phyloP scores from a whole-genome alignment of 2,113 vertebrate genomes.

The Empidonax traillii region DNA sequence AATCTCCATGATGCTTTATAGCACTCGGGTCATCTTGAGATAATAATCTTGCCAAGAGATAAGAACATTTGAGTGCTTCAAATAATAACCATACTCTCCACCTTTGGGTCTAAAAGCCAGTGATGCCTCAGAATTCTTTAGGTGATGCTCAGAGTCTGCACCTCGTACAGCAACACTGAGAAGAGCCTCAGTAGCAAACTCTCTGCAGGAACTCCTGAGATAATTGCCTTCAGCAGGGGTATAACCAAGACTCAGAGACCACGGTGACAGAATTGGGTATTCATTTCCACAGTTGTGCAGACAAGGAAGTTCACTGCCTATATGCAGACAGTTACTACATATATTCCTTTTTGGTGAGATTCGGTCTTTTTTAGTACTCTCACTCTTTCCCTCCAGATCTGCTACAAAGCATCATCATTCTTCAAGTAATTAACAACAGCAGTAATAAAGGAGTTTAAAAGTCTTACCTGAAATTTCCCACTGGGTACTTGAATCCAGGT shows the following conservation, averaged over 20 bases:
- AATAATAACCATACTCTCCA: fast-evolving
- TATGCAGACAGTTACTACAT: fast-evolving
- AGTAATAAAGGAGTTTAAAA: background rate
- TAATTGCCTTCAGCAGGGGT: background rate
- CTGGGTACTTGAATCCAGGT: background rate
- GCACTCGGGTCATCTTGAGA: no score
- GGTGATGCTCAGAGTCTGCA: background rate
- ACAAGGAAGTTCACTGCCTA: background rate
- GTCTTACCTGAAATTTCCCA: slow-evolving; percentile 22
- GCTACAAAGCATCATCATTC: background rate
- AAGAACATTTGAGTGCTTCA: background rate
- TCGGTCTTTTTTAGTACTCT: fast-evolving
- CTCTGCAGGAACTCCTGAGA: background rate
- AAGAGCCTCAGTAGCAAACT: background rate
- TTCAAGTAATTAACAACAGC: background rate
- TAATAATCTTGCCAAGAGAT: background rate
- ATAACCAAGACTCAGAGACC: background rate
- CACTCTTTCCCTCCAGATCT: background rate
- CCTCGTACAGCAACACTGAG: fast-evolving
- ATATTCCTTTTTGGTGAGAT: background rate
- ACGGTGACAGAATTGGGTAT: background rate
- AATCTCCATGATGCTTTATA: background rate
- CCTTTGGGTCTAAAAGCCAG: background rate
- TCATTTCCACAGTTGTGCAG: background rate
- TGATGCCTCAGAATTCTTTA: no score